Percentiles rank a stretch among this genome's conserved stretches.
phyloP scores from a whole-genome alignment of 2,113 vertebrate species.

The Scopus umbretta region DNA sequence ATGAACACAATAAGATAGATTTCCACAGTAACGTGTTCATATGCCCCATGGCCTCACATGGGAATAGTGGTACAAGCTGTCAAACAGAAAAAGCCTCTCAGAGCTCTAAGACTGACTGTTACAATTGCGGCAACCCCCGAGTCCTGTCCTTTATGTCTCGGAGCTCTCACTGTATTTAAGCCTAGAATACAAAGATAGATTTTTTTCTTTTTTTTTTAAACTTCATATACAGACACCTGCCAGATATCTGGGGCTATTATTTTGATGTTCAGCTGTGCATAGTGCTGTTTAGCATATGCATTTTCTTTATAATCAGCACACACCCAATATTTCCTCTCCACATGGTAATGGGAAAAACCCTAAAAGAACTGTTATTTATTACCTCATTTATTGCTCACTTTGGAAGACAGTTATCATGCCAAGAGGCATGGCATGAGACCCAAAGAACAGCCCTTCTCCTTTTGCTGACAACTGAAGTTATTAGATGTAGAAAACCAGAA shows the following conservation, averaged over 20 bases:
- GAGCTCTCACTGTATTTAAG: neutral
- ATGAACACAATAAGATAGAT: neutral
- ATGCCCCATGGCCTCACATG: neutral
- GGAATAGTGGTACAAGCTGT: neutral
- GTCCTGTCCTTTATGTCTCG: neutral
- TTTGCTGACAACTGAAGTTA: neutral
- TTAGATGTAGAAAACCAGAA: neutral
- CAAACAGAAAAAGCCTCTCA: neutral
- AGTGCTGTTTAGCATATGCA: neutral
- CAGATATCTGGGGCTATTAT: neutral
- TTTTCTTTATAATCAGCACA: neutral
- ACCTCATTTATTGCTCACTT: neutral
- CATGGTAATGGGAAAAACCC: neutral
- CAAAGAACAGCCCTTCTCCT: neutral
- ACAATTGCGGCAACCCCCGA: neutral
- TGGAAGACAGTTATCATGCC: neutral
- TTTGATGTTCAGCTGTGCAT: neutral
- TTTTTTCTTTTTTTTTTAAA: neutral
- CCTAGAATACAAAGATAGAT: neutral
- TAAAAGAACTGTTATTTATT: neutral
- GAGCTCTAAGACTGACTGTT: neutral
- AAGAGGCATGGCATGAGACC: neutral
- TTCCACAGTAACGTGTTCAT: neutral
- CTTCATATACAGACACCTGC: neutral
- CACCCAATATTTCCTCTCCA: neutral